Evolutionary conservation across 1,140 invertebrate genomes (phyloP).

Genomic region (Euborellia annulipes): DNA sequence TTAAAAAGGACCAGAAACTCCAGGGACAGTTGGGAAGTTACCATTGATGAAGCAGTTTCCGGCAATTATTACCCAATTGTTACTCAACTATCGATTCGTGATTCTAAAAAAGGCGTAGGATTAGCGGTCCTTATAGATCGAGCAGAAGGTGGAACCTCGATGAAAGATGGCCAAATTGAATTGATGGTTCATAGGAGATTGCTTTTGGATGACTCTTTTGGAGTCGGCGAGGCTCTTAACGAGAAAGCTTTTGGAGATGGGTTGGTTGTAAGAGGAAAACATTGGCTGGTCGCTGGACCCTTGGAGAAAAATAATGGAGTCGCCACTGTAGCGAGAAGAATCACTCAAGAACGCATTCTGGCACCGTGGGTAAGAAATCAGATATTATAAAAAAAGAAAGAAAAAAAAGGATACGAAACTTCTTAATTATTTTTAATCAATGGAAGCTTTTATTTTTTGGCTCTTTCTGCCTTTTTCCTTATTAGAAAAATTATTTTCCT

Average conservation of each 20-base stretch:
- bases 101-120: conserved; percentile 31
- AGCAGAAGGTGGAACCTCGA: conserved; percentile 68
- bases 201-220: conserved; percentile 16
- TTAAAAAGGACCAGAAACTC: conserved; percentile 54
- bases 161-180: conserved; percentile 59
- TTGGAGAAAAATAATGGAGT: too few species aligned
- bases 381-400: too few species aligned
- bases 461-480: too few species aligned
- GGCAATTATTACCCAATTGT: conserved; percentile 92
- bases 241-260: conserved; percentile 38
- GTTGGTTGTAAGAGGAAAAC: conserved; percentile 39
- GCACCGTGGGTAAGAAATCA: too few species aligned
- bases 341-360: too few species aligned
- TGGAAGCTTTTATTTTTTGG: too few species aligned
- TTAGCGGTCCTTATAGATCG: conserved; percentile 65
- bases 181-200: conserved; percentile 43
- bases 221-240: conserved; percentile 48
- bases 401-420: too few species aligned
- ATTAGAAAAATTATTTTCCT: too few species aligned
- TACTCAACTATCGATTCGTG: conserved; percentile 57
- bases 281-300: conserved; percentile 17
- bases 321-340: too few species aligned
- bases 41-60: conserved; percentile 51
- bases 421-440: too few species aligned
- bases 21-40: conserved; percentile 53